These are phyloP conservation scores for Pantala flavescens DNA, from an alignment of 1,140 invertebrate genomes.

Conservation along the genomic window DNA sequence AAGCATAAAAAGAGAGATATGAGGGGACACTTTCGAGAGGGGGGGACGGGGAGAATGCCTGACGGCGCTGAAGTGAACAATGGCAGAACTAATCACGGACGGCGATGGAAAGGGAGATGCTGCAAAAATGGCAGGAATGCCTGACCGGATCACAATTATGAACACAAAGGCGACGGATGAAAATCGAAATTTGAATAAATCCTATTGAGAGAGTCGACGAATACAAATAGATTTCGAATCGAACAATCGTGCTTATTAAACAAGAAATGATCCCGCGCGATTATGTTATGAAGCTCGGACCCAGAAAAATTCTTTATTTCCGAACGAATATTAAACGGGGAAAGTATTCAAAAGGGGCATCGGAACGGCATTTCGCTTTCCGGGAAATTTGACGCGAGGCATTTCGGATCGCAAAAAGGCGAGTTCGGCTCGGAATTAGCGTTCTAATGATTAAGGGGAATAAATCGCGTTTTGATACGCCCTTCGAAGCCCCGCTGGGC, in stretches of 20 bases:
- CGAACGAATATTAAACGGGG: too few species aligned
- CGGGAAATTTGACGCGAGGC: too few species aligned
- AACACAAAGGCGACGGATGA: neutral
- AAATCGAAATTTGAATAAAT: neutral
- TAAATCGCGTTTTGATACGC: too few species aligned
- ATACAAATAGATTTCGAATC: neutral
- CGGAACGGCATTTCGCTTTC: too few species aligned
- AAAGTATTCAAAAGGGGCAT: too few species aligned
- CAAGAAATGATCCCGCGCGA: neutral
- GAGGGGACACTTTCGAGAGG: neutral
- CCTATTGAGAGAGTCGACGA: neutral
- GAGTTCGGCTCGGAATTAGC: too few species aligned
- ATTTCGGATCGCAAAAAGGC: too few species aligned
- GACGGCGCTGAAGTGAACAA: conserved; percentile 3
- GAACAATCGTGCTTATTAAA: neutral
- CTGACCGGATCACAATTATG: neutral
- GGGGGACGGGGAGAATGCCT: neutral
- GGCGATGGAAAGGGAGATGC: neutral
- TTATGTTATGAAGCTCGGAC: neutral
- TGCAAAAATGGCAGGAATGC: neutral
- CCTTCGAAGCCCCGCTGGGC: too few species aligned
- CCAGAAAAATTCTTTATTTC: too few species aligned
- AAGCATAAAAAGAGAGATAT: neutral
- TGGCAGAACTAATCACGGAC: neutral
- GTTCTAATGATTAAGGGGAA: too few species aligned